phyloP scores from a whole-genome alignment of 1,140 invertebrate species.

The Triops cancriformis region DNA sequence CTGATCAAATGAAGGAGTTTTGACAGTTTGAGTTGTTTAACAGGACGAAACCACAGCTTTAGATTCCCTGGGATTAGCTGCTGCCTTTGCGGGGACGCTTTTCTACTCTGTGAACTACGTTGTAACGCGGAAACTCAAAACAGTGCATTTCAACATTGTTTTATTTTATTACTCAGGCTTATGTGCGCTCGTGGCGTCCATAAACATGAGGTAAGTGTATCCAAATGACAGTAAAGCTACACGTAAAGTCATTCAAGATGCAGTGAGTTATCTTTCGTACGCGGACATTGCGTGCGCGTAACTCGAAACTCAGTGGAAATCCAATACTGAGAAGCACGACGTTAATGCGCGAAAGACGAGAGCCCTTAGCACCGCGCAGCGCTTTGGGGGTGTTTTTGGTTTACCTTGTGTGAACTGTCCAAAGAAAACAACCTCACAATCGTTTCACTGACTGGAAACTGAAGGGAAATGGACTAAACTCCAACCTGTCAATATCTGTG shows the following conservation, averaged over 20 bases:
- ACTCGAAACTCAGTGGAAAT: no score
- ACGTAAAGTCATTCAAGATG: not conserved
- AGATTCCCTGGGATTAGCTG: slow-evolving; percentile 44
- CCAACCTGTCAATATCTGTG: not conserved
- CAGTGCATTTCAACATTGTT: slow-evolving; percentile 45
- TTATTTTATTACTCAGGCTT: slow-evolving; percentile 42
- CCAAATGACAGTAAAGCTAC: slow-evolving; percentile 33
- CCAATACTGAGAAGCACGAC: no score
- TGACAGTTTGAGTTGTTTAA: no score
- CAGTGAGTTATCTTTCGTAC: no score
- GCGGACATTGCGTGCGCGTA: no score
- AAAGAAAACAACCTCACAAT: no score
- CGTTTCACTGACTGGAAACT: not conserved
- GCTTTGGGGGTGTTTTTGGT: no score
- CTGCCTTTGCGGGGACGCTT: slow-evolving; percentile 43
- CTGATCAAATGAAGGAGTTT: no score
- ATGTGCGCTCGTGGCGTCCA: slow-evolving; percentile 40
- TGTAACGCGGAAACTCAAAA: slow-evolving; percentile 45
- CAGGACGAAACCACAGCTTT: slow-evolving; percentile 30
- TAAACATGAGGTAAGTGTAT: slow-evolving; percentile 26
- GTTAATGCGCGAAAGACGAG: no score
- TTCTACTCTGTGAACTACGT: slow-evolving; percentile 48
- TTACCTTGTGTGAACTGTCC: no score
- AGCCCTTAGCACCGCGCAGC: no score
- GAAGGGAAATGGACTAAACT: not conserved